These are phyloP conservation scores for Lepus americanus DNA, from an alignment of 2,113 vertebrate species.

Conservation along the genomic window DNA sequence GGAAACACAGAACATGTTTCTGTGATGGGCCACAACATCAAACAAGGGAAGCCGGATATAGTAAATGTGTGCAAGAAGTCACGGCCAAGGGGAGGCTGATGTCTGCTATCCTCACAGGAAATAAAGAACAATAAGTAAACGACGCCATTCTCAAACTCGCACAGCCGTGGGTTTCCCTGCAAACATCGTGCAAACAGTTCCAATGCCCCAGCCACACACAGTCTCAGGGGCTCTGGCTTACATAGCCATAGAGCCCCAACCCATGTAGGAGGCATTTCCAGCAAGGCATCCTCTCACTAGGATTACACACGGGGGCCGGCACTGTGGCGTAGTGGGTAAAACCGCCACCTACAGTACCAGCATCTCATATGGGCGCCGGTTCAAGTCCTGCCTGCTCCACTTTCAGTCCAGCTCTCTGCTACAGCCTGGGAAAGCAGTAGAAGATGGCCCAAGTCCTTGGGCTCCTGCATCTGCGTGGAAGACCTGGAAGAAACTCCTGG, in stretches of 20 bases:
- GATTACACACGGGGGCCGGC: fast-evolving
- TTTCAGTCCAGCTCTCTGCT: no score
- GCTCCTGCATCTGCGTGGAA: no score
- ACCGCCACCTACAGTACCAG: no score
- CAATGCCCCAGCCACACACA: background rate
- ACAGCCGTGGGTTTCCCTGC: fast-evolving
- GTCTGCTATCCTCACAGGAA: background rate
- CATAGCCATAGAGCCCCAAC: fast-evolving
- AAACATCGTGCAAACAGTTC: background rate
- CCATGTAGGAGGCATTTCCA: fast-evolving
- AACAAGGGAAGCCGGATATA: background rate
- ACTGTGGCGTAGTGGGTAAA: no score
- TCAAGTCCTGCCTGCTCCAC: no score
- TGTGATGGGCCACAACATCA: background rate
- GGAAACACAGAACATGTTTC: background rate
- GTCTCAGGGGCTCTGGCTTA: background rate
- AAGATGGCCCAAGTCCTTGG: no score
- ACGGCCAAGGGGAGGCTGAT: background rate
- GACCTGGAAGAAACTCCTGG: no score
- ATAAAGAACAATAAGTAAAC: background rate
- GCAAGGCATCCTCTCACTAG: background rate
- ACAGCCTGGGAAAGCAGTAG: no score
- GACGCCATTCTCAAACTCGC: background rate
- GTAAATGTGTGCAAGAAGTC: background rate
- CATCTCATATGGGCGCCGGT: no score